Conservation (phyloP, 2,113 vertebrate genomes). For the Taurulus bubalis region DNA sequence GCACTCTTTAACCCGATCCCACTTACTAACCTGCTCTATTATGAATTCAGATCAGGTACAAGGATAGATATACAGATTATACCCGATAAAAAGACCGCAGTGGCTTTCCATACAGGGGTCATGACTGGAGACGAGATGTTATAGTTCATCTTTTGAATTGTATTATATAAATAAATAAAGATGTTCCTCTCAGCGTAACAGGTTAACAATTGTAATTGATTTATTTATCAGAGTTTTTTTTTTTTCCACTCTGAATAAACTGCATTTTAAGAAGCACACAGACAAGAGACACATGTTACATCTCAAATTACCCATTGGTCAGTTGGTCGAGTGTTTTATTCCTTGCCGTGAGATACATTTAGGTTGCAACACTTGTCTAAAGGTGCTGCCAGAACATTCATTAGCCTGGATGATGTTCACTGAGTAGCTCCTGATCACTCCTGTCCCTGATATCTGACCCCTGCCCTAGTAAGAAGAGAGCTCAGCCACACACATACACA, state of each 20-base stretch:
- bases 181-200: not conserved
- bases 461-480: conserved; percentile 68
- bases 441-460: conserved; percentile 77
- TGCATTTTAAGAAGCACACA: not conserved
- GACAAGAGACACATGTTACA: not conserved
- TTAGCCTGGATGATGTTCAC: conserved; percentile 70
- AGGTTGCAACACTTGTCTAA: conserved; percentile 42
- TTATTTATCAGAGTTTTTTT: not conserved
- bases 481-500: conserved; percentile 40
- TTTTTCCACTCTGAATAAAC: too few relatives aligned
- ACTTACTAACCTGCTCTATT: conserved; percentile 71
- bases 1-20: conserved; percentile 76
- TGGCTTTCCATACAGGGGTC: conserved; percentile 49
- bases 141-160: not conserved
- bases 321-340: conserved; percentile 41
- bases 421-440: conserved; percentile 73
- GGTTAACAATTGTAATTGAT: not conserved
- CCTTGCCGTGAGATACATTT: conserved; percentile 40
- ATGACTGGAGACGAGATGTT: conserved; percentile 12
- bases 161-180: not conserved
- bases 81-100: conserved; percentile 46
- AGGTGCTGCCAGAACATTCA: conserved; percentile 59
- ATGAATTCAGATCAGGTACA: conserved; percentile 81
- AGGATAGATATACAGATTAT: conserved; percentile 68
- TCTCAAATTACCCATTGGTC: conserved; percentile 6